Percentiles rank a stretch among this genome's conserved stretches.
phyloP scores from a whole-genome alignment of 2,888 invertebrate species.

The Drosophila dives region DNA sequence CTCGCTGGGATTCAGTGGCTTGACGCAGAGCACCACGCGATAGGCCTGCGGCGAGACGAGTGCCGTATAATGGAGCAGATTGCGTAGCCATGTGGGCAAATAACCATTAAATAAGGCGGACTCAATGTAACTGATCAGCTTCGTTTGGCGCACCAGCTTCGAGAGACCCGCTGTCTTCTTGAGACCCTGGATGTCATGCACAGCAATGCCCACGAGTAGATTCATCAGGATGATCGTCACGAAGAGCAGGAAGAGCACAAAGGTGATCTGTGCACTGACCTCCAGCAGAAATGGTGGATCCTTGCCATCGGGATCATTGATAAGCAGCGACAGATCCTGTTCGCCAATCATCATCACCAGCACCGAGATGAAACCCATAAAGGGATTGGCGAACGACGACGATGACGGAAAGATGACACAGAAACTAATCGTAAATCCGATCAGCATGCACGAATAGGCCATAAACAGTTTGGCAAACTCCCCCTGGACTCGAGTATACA shows the following conservation, averaged over 20 bases:
- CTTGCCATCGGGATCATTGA: constrained; percentile 91
- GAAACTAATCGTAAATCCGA: constrained; percentile 94
- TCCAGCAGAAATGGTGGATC: constrained; percentile 91
- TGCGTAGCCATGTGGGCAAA: constrained; percentile 90
- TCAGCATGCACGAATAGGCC: constrained; percentile 93
- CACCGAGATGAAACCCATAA: constrained; percentile 93
- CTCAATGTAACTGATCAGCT: constrained; percentile 94
- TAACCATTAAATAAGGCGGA: constrained; percentile 92
- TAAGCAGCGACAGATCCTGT: constrained; percentile 90
- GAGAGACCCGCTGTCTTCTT: constrained; percentile 94
- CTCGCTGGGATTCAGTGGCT: constrained; percentile 93
- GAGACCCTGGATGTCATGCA: constrained; percentile 94
- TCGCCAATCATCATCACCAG: constrained; percentile 96
- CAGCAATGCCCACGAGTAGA: constrained; percentile 93
- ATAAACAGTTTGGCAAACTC: constrained; percentile 94
- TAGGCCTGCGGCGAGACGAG: constrained; percentile 93
- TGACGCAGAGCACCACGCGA: constrained; percentile 92
- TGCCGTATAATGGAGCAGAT: constrained; percentile 91
- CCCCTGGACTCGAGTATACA: constrained; percentile 94
- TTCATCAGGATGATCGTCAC: constrained; percentile 95
- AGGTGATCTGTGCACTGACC: constrained; percentile 93
- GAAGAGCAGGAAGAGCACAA: constrained; percentile 92
- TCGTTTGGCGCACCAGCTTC: constrained; percentile 93
- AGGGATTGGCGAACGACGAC: constrained; percentile 92
- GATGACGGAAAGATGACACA: constrained; percentile 94